Conservation (phyloP, 2,113 vertebrate species). For the Gallinago paraguaiae region DNA sequence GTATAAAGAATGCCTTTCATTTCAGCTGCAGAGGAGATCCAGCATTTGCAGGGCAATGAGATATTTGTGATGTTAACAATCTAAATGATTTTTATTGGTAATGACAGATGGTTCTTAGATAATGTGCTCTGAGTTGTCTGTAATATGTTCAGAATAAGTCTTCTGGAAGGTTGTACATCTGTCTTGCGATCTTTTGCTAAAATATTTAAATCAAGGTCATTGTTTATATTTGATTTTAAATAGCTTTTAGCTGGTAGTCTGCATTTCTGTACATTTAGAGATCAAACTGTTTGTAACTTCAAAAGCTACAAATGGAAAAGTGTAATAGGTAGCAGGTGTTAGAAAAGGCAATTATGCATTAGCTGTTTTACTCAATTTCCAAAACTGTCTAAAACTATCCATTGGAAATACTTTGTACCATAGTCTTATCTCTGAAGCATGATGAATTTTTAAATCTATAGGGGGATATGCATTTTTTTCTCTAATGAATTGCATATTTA, state of each 20-base stretch:
- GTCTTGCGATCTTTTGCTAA: conserved; percentile 39
- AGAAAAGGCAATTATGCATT: conserved; percentile 37
- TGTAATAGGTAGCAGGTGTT: conserved; percentile 66
- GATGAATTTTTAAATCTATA: conserved; percentile 35
- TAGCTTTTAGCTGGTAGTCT: conserved; percentile 35
- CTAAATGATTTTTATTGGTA: conserved; percentile 49
- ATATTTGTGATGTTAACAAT: conserved; percentile 42
- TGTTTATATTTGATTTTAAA: conserved; percentile 40
- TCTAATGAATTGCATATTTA: conserved; percentile 49
- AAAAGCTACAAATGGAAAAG: conserved; percentile 43
- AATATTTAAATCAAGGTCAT: conserved; percentile 46
- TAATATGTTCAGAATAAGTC: conserved; percentile 39
- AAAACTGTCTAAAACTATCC: conserved; percentile 54
- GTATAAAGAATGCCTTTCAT: conserved; percentile 35
- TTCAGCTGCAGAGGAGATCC: background rate
- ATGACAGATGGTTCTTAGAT: conserved; percentile 54
- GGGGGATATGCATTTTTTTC: conserved; percentile 31
- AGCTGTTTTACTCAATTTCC: conserved; percentile 57
- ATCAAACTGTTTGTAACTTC: conserved; percentile 41
- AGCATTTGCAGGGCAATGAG: conserved; percentile 6
- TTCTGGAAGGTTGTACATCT: conserved; percentile 59
- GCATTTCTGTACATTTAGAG: conserved; percentile 18
- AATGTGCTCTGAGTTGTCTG: conserved; percentile 9
- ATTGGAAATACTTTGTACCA: conserved; percentile 30
- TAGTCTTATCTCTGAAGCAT: conserved; percentile 23